These are phyloP conservation scores for Dendrophyllia cribrosa DNA, from an alignment of 64 coral and sea anemone species.

Conservation along the genomic window DNA sequence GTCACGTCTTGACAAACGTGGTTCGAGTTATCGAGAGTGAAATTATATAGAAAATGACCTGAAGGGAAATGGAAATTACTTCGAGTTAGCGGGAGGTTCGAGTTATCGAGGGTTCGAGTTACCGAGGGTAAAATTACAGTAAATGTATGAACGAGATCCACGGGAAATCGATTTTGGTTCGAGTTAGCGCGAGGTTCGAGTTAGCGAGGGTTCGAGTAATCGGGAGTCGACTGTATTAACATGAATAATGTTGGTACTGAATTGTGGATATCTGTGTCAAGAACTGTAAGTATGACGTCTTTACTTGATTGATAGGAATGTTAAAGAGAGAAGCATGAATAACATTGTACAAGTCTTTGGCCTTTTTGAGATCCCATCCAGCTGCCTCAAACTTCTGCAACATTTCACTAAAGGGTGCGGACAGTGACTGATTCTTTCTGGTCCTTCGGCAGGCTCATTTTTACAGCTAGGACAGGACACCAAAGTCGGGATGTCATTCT, in stretches of 20 bases:
- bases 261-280: background rate
- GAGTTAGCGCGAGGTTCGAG: too few species aligned
- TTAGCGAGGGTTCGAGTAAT: too few species aligned
- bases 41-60: too few species aligned
- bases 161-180: too few species aligned
- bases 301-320: slow-evolving; percentile 28
- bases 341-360: slow-evolving; percentile 43
- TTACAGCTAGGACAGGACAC: slow-evolving; percentile 1
- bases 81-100: too few species aligned
- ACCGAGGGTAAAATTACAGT: too few species aligned
- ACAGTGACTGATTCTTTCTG: background rate
- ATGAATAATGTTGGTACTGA: slow-evolving; percentile 3
- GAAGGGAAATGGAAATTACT: too few species aligned
- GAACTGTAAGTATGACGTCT: slow-evolving; percentile 1
- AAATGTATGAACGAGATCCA: too few species aligned
- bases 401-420: slow-evolving; percentile 9
- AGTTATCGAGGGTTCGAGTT: too few species aligned
- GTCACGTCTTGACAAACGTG: too few species aligned
- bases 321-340: slow-evolving; percentile 34
- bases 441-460: slow-evolving; percentile 35
- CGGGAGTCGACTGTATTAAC: too few species aligned
- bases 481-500: slow-evolving; percentile 24
- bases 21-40: too few species aligned
- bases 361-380: slow-evolving; percentile 48
- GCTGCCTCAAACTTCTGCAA: slow-evolving; percentile 24